These are phyloP conservation scores for Hydropsyche tenuis DNA, from an alignment of 1,140 invertebrate genomes.

Conservation along the genomic window DNA sequence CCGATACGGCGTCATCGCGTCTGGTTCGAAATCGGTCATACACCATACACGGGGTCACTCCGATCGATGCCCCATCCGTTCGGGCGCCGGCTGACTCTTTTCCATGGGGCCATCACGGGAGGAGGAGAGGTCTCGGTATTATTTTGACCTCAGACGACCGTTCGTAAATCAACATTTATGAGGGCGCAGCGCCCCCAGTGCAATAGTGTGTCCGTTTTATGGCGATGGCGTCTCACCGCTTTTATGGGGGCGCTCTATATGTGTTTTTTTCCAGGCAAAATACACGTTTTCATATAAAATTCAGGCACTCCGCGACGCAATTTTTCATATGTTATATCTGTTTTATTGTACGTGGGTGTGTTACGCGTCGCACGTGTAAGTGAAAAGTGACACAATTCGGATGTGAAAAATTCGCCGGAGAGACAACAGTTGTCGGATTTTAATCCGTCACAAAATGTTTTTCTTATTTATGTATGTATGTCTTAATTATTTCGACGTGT, in stretches of 20 bases:
- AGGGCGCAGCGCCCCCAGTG: constrained; percentile 17
- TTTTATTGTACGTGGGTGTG: background rate
- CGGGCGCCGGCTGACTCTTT: background rate
- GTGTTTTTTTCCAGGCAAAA: no score
- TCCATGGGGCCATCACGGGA: background rate
- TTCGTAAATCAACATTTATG: constrained; percentile 42
- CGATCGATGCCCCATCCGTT: background rate
- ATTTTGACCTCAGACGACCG: constrained; percentile 33
- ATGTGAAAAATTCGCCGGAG: no score
- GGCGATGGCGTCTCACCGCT: no score
- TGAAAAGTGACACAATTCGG: background rate
- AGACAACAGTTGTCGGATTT: no score
- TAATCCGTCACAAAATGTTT: no score
- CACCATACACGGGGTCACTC: background rate
- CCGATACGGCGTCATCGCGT: no score
- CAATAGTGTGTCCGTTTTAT: no score
- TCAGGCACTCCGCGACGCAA: background rate
- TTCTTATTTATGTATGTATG: no score
- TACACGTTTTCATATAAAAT: background rate
- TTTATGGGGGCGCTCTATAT: no score
- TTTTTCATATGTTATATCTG: background rate
- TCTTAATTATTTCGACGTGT: no score
- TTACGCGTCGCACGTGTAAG: background rate
- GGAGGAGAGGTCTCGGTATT: constrained; percentile 2
- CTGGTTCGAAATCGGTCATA: background rate